phyloP scores from a whole-genome alignment of 2,113 vertebrate species.

The Telmatochromis sp. region DNA sequence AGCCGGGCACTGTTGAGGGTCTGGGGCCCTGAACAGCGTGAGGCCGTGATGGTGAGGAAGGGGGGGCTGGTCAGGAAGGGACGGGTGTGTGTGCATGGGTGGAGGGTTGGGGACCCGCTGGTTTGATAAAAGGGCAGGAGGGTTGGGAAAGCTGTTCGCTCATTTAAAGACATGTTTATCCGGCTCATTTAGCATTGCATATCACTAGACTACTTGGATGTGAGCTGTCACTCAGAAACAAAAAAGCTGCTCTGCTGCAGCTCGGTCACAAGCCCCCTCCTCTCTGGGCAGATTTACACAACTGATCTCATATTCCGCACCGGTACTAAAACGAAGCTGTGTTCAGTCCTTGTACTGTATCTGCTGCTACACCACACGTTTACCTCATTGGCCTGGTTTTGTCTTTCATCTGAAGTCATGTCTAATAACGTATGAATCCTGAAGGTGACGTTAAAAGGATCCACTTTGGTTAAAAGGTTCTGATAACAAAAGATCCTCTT shows the following conservation, averaged over 20 bases:
- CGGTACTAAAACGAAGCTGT: neutral
- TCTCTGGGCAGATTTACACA: neutral
- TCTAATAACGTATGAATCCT: constrained; percentile 47
- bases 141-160: constrained; percentile 14
- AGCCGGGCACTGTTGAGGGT: constrained; percentile 73
- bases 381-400: constrained; percentile 17
- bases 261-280: neutral
- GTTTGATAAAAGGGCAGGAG: constrained; percentile 17
- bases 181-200: constrained; percentile 75
- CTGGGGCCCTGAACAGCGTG: constrained; percentile 74
- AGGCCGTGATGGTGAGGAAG: constrained; percentile 11
- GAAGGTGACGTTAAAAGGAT: constrained; percentile 61
- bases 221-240: constrained; percentile 52
- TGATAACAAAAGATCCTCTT: constrained; percentile 11
- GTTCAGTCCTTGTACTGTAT: neutral
- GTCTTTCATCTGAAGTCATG: constrained; percentile 13
- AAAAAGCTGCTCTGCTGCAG: neutral
- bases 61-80: neutral
- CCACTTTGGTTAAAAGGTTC: constrained; percentile 31
- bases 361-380: neutral
- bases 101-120: neutral
- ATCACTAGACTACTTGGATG: constrained; percentile 58
- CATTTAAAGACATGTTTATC: constrained; percentile 74
- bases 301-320: neutral
- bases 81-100: neutral